A percentile compares a stretch with the other conserved stretches of the same genome.
Conservation (phyloP, 2,797 vertebrate genomes). For the Enteromius argenteus region DNA sequence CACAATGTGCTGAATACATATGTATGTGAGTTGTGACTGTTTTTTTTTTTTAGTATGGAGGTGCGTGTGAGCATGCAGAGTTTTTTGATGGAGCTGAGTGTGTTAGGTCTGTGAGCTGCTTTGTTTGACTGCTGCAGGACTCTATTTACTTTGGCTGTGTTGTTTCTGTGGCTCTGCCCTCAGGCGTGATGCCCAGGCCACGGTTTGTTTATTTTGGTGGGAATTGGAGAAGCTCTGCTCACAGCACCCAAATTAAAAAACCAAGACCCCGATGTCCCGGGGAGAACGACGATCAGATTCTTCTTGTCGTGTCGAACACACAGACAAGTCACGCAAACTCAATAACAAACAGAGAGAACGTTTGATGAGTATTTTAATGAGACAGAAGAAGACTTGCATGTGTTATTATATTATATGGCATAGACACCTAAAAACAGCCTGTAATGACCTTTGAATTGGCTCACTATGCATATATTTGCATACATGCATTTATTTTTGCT, state of each 20-base stretch:
- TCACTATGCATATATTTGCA: neutral
- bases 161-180: constrained; percentile 50
- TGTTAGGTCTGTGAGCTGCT: constrained; percentile 46
- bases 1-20: neutral
- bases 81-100: constrained; percentile 36
- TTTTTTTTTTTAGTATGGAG: neutral
- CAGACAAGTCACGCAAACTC: constrained; percentile 46
- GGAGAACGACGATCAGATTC: constrained; percentile 27
- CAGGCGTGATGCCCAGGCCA: constrained; percentile 53
- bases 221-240: constrained; percentile 48
- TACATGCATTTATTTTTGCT: neutral
- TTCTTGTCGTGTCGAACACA: constrained; percentile 24
- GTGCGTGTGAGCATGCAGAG: neutral
- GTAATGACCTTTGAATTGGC: neutral
- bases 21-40: neutral
- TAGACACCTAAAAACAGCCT: neutral
- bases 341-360: constrained; percentile 1
- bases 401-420: neutral
- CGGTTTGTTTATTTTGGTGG: constrained; percentile 57
- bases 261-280: constrained; percentile 17
- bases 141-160: constrained; percentile 56
- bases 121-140: constrained; percentile 57
- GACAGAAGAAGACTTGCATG: neutral
- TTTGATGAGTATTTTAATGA: constrained; percentile 40
- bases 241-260: constrained; percentile 54